Conservation (phyloP, 2,888 invertebrate genomes). For the Synanthedon andrenaeformis region DNA sequence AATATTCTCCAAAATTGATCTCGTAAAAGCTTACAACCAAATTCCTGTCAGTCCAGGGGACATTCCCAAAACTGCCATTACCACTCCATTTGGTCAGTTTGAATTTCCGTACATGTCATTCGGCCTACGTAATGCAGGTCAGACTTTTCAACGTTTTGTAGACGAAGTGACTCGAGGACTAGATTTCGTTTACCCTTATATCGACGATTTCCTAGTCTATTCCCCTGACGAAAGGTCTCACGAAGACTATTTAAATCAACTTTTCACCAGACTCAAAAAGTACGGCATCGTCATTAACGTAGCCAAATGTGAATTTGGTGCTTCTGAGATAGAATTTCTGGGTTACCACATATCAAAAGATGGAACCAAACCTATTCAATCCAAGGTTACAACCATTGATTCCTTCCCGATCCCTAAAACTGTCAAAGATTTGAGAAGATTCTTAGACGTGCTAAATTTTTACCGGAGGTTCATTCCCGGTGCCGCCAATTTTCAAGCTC, state of each 20-base stretch:
- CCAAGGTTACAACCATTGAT: conserved; percentile 18
- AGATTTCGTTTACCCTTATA: no score
- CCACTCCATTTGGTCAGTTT: no score
- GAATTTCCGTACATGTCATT: no score
- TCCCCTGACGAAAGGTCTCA: no score
- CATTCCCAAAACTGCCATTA: no score
- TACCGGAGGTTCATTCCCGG: conserved; percentile 25
- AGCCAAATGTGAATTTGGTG: conserved; percentile 15
- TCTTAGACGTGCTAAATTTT: conserved; percentile 20
- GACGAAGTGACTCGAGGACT: no score
- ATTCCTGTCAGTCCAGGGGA: no score
- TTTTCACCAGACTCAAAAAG: conserved; percentile 11
- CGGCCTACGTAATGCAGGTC: no score
- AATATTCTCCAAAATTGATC: no score
- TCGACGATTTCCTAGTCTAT: no score
- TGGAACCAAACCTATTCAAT: conserved; percentile 22
- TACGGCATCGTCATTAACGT: conserved; percentile 15
- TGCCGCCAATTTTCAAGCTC: conserved; percentile 25
- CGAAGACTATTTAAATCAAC: conserved; percentile 11
- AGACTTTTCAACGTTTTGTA: no score
- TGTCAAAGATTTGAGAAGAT: conserved; percentile 11
- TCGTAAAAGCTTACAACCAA: no score
- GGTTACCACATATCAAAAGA: conserved; percentile 10
- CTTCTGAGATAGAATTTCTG: conserved; percentile 12
- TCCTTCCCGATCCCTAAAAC: conserved; percentile 13